Evolutionary conservation across 1,140 invertebrate species (phyloP).

Genomic region (Polyergus mexicanus): DNA sequence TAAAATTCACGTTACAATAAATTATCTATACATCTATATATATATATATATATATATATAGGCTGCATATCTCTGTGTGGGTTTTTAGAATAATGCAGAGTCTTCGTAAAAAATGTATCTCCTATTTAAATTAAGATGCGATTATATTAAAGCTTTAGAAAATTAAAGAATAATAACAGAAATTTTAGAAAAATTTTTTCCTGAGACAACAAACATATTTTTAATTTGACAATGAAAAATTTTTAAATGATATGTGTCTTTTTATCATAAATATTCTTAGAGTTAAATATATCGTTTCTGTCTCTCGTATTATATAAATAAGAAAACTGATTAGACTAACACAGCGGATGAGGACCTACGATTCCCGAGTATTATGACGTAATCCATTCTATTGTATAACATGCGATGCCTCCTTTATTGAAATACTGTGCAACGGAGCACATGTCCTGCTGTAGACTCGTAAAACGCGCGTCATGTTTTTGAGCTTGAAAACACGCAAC

Average conservation of each 20-base stretch:
- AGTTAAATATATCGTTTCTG: not conserved
- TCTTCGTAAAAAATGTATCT: not conserved
- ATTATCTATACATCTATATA: not conserved
- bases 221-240: not conserved
- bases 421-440: not conserved
- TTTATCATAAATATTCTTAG: not conserved
- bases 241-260: not conserved
- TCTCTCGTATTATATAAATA: not conserved
- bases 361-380: conserved; percentile 14
- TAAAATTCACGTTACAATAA: conserved; percentile 12
- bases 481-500: conserved; percentile 61
- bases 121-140: not conserved
- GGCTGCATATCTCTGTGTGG: not conserved
- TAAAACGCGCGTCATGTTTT: conserved; percentile 38
- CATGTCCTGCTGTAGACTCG: not conserved
- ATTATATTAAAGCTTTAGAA: not conserved
- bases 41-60: not conserved
- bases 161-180: conserved; percentile 14
- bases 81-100: not conserved
- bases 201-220: not conserved
- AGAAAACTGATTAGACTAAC: conserved; percentile 12
- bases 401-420: not conserved
- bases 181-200: not conserved
- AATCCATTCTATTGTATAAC: conserved; percentile 14
- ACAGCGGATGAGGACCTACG: not conserved